A percentile compares a stretch with the other conserved stretches of the same genome.
Conservation (phyloP, 2,113 vertebrate species). For the Eretmochelys imbricata region DNA sequence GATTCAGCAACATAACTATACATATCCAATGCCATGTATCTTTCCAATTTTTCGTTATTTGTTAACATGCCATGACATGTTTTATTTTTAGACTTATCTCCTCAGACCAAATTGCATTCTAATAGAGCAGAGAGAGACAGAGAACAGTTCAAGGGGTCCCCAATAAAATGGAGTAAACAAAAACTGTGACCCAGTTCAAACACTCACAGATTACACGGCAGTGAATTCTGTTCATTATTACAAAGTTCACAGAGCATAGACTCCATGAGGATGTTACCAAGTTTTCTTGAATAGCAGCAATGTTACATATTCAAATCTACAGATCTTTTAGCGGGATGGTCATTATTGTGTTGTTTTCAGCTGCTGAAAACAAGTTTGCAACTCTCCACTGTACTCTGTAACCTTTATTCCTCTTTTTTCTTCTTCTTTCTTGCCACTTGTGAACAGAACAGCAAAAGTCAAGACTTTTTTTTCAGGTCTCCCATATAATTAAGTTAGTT, state of each 20-base stretch:
- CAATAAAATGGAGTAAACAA: neutral
- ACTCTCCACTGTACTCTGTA: neutral
- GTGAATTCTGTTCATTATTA: neutral
- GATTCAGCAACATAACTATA: neutral
- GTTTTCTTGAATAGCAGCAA: neutral
- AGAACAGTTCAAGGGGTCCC: neutral
- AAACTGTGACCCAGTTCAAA: neutral
- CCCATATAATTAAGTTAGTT: neutral
- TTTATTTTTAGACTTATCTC: neutral
- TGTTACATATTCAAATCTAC: neutral
- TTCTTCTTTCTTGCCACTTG: neutral
- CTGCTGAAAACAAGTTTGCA: conserved; percentile 14
- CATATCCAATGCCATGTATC: neutral
- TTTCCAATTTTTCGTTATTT: neutral
- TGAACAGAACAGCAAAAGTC: neutral
- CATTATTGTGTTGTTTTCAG: neutral
- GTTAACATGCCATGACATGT: neutral
- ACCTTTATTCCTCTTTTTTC: neutral
- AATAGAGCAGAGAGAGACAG: neutral
- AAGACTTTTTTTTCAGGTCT: accelerated
- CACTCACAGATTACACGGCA: neutral
- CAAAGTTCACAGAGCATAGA: neutral
- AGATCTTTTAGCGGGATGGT: neutral
- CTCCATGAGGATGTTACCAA: neutral
- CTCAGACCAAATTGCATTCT: neutral